Percentiles rank a stretch among this genome's conserved stretches.
Evolutionary conservation across 2,888 invertebrate genomes (phyloP).

Genomic region (Watsonalla binaria): DNA sequence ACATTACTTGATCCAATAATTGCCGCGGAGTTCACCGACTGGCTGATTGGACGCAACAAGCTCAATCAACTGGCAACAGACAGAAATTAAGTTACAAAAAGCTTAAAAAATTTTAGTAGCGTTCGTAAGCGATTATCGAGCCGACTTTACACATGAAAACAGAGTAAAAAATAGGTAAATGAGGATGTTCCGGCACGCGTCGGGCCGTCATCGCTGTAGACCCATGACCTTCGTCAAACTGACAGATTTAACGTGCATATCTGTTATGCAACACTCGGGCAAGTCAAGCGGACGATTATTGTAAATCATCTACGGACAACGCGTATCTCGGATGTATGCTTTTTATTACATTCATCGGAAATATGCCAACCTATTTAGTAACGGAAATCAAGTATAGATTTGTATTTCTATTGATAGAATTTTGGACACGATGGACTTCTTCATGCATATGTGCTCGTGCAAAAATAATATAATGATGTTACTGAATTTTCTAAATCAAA

Average conservation of each 20-base stretch:
- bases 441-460: too few species aligned
- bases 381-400: background rate
- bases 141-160: conserved; percentile 24
- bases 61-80: background rate
- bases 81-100: background rate
- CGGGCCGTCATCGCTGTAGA: conserved; percentile 27
- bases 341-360: conserved; percentile 1
- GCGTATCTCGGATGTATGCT: conserved; percentile 4
- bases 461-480: too few species aligned
- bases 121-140: conserved; percentile 13
- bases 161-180: conserved; percentile 40
- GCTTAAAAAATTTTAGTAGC: background rate
- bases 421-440: too few species aligned
- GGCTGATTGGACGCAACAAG: background rate
- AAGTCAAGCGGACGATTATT: conserved; percentile 37
- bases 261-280: conserved; percentile 53
- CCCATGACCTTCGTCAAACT: conserved; percentile 71
- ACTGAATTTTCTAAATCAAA: too few species aligned
- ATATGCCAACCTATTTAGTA: background rate
- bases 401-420: background rate
- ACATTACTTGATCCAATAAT: background rate
- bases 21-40: background rate
- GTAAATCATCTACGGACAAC: conserved; percentile 16
- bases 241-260: conserved; percentile 68
- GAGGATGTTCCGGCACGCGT: conserved; percentile 65